A percentile compares a stretch with the other conserved stretches of the same genome.
Conservation (phyloP, 1,140 invertebrate species). For the Phocides pigmalion region DNA sequence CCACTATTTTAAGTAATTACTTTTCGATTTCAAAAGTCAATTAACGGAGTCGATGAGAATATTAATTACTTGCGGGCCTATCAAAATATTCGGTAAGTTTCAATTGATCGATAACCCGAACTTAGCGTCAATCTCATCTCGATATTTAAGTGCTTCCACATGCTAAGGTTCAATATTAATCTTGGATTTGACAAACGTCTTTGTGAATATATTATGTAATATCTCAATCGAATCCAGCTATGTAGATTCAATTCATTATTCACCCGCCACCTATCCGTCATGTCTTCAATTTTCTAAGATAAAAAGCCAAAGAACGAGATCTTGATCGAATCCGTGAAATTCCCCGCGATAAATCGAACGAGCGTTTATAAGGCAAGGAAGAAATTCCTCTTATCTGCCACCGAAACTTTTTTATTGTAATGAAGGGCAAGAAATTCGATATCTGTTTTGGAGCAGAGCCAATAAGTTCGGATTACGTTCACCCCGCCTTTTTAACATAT, state of each 20-base stretch:
- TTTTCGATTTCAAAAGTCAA: slow-evolving; percentile 15
- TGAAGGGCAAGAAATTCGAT: slow-evolving; percentile 42
- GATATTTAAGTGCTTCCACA: not conserved
- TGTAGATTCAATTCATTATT: slow-evolving; percentile 20
- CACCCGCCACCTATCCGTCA: slow-evolving; percentile 21
- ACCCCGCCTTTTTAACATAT: slow-evolving; percentile 36
- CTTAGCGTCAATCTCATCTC: not conserved
- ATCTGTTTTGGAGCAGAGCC: slow-evolving; percentile 43
- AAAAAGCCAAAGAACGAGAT: slow-evolving; percentile 17
- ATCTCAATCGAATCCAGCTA: not conserved
- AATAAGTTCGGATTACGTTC: slow-evolving; percentile 43
- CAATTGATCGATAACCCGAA: not conserved
- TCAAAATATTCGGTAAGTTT: slow-evolving; percentile 18
- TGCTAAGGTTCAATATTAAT: not conserved
- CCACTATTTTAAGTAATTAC: slow-evolving; percentile 12
- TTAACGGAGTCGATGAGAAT: slow-evolving; percentile 20
- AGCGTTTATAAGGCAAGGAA: slow-evolving; percentile 36
- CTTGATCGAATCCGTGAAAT: slow-evolving; percentile 25
- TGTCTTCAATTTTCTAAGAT: slow-evolving; percentile 18
- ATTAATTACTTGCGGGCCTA: slow-evolving; percentile 29
- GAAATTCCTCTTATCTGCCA: slow-evolving; percentile 31
- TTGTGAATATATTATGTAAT: slow-evolving; percentile 6
- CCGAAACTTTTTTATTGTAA: slow-evolving; percentile 46
- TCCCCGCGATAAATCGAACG: slow-evolving; percentile 34
- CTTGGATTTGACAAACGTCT: not conserved